phyloP scores from a whole-genome alignment of 2,113 vertebrate species.

The Argyrosomus japonicus region DNA sequence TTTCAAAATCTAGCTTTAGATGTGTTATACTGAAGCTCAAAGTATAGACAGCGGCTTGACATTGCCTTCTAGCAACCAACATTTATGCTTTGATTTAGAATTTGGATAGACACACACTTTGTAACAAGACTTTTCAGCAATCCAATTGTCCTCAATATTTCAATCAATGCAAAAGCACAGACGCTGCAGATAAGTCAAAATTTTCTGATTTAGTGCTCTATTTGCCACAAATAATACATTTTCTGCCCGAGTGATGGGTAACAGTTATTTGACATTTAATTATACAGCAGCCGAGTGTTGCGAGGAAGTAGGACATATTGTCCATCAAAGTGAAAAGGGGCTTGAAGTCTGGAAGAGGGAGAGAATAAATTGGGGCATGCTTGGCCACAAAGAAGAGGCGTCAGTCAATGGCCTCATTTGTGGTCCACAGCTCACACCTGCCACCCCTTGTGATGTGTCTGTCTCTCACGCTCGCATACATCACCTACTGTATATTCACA shows the following conservation, averaged over 20 bases:
- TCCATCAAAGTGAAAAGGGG: conserved; percentile 65
- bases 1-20: neutral
- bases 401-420: conserved; percentile 78
- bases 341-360: conserved; percentile 49
- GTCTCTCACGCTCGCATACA: neutral
- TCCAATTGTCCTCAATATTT: conserved; percentile 55
- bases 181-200: conserved; percentile 28
- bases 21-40: conserved; percentile 8
- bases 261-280: conserved; percentile 74
- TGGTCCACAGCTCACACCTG: conserved; percentile 62
- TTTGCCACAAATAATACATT: conserved; percentile 62
- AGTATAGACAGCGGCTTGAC: neutral
- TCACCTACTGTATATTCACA: conserved; percentile 10
- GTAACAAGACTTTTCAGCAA: conserved; percentile 18
- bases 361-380: conserved; percentile 63
- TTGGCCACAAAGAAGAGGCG: conserved; percentile 63
- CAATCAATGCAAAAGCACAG: conserved; percentile 43
- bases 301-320: conserved; percentile 66
- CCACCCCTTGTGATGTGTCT: conserved; percentile 39
- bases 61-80: conserved; percentile 18
- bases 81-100: conserved; percentile 38
- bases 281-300: conserved; percentile 61
- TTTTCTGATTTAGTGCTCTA: conserved; percentile 43
- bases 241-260: conserved; percentile 32
- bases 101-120: conserved; percentile 34